These are phyloP conservation scores for Sinhomidia bicolor DNA, from an alignment of 2,888 invertebrate genomes.

Conservation along the genomic window DNA sequence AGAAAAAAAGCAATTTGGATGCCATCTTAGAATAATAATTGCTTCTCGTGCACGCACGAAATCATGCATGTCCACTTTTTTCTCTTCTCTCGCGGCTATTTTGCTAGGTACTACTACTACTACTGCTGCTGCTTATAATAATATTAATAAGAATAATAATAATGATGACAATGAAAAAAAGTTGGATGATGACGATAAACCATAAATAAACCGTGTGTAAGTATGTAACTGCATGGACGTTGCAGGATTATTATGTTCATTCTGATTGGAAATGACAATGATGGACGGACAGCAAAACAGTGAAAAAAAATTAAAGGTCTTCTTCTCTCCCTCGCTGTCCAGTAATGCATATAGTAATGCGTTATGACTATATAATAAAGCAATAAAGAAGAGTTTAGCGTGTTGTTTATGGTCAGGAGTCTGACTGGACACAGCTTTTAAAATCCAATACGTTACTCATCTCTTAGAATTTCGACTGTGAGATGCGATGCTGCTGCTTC, in stretches of 20 bases:
- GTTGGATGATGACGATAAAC: too few relatives aligned
- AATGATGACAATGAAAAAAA: too few relatives aligned
- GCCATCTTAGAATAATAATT: background rate
- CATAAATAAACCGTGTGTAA: background rate
- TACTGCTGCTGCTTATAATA: too few relatives aligned
- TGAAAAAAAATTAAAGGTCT: background rate
- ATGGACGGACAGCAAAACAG: background rate
- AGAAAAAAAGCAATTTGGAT: background rate
- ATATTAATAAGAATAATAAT: background rate
- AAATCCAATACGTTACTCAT: too few relatives aligned
- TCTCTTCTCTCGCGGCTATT: too few relatives aligned
- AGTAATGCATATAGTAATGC: background rate
- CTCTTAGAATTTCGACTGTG: too few relatives aligned
- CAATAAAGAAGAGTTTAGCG: background rate
- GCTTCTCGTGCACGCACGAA: constrained; percentile 46
- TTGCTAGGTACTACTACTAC: too few relatives aligned
- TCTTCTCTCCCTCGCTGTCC: background rate
- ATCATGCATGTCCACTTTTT: constrained; percentile 50
- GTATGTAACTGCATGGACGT: background rate
- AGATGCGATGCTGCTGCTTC: too few relatives aligned
- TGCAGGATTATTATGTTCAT: background rate
- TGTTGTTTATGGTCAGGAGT: too few relatives aligned
- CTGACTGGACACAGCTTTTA: too few relatives aligned
- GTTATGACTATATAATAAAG: background rate
- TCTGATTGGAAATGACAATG: background rate